Evolutionary conservation across 1,140 invertebrate genomes (phyloP), one percentile per base, ranked within the genome.

Genomic region (Cephus cinctus): DNA sequence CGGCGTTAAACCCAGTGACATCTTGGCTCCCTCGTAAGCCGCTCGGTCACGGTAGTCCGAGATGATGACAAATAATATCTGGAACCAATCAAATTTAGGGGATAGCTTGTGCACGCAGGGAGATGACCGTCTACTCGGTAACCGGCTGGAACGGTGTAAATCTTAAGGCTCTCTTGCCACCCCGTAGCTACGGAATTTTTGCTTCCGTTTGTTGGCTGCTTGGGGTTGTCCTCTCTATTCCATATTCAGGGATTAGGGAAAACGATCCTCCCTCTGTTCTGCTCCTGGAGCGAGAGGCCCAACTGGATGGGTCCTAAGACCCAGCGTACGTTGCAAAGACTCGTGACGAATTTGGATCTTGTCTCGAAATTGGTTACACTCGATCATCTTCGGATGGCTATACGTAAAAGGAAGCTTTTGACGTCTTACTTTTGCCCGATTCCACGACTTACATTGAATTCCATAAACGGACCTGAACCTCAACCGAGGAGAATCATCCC

Each of bases 1-100:
- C 31, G 41, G 35, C 35, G 27, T 45, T 46, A 54, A 56, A 48
- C 25, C 22, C 21, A 27, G 25, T 48, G 44, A 59, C 35, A 57
- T 39, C 25, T 25, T 39, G 38, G 20, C 31, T 43, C 34, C n/a
- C n/a, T 30, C 47, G 34, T 63, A 59, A 68, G 60, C 46, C 51
- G 14, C 23, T 60, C 54, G 23, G 69, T 66, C 57, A 69, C 63
- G 69, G 47, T 50, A 63, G 59, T 61, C 54, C 31, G 39, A 23
- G 61, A 66, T 67, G 57, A 66, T 65, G 64, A 71, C 58, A 58
- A 72, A 73, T 73, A 70, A 73, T 69, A 71, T 69, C 65, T 60
- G 65, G 62, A 69, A 69, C 70, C 42, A 65, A 71, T 63, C 35
- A 57, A 65, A 69, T 65, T 68, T 61, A 56, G 49, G 46, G 50